phyloP scores from a whole-genome alignment of 2,888 invertebrate species.

The Linnaemya tessellans region DNA sequence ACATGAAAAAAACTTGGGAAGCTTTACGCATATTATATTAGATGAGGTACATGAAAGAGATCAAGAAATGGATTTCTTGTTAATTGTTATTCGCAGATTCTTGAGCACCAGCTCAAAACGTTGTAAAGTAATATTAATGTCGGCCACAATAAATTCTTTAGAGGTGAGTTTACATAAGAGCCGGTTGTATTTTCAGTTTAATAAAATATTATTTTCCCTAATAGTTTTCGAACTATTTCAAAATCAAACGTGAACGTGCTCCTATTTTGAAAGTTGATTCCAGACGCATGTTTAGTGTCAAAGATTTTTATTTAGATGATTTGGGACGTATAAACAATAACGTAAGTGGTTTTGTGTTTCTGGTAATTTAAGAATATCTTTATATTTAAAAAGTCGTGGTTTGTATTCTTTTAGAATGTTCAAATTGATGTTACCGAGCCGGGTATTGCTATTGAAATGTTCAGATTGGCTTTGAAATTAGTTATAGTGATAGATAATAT shows the following conservation, averaged over 20 bases:
- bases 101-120: slow-evolving; percentile 86
- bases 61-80: slow-evolving; percentile 94
- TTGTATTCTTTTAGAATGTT: slow-evolving; percentile 82
- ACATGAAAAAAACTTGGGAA: slow-evolving; percentile 87
- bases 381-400: background rate
- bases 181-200: background rate
- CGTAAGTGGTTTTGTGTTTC: slow-evolving; percentile 80
- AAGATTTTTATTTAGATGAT: slow-evolving; percentile 86
- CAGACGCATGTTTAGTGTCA: slow-evolving; percentile 85
- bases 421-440: slow-evolving; percentile 85
- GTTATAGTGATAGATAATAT: slow-evolving; percentile 85
- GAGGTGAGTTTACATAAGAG: slow-evolving; percentile 75
- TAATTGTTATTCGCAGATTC: slow-evolving; percentile 92
- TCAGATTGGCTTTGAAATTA: slow-evolving; percentile 86
- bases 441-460: slow-evolving; percentile 85
- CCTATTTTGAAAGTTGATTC: slow-evolving; percentile 85
- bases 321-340: slow-evolving; percentile 83
- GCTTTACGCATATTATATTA: slow-evolving; percentile 94
- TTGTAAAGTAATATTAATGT: slow-evolving; percentile 94
- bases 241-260: slow-evolving; percentile 82
- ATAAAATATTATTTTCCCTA: slow-evolving; percentile 28
- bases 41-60: slow-evolving; percentile 98
- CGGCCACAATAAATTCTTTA: slow-evolving; percentile 93
- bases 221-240: slow-evolving; percentile 81
- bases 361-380: background rate